Base-by-base conservation (phyloP, 2,797 vertebrate species). In the Octomys mimax region DNA sequence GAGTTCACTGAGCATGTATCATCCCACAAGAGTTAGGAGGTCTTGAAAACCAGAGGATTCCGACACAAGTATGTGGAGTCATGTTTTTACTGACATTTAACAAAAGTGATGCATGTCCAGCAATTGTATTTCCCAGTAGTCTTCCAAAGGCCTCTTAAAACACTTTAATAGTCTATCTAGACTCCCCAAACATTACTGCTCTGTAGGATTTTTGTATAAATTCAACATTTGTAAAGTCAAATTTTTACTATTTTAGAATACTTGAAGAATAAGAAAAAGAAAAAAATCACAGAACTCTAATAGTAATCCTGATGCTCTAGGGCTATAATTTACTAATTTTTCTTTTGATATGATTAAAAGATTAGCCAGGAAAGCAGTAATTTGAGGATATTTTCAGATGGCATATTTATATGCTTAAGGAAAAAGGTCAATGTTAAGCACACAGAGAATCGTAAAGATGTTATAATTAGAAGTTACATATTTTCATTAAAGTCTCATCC, bases 341-440 rank as follows among this genome's bases (percentile, higher is more conserved):
- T 59, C 16, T 64, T 90, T 78, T 14, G 75, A 59, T 22, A 19
- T 61, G 26, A 84, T 8, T 71, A 91, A 95, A 93, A 84, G 31
- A 71, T 81, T 66, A 79, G 16, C 36, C 92, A 70, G 46, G 10
- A 78, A 95, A 95, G 59, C 22, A 68, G 14, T 46, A 77, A 79
- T 87, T 86, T 64, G 57, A 92, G 46, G 13, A n/a, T 12, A 80
- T 81, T 89, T 92, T 95, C 39, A 33, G 19, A 71, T 93, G 57
- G 14, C n/a, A 59, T 64, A 12, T 73, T 95, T 49, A 93, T 92
- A 39, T 33, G 70, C 70, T 89, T 83, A 93, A 42, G 46, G 57
- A 82, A 95, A 95, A 92, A 64, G 61, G 75, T 83, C 83, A 95
- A 16, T 75, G 68, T 82, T 95, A 86, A 88, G 49, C 62, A 87